Conservation (phyloP, 2,113 vertebrate genomes). For the Alethe diademata region DNA sequence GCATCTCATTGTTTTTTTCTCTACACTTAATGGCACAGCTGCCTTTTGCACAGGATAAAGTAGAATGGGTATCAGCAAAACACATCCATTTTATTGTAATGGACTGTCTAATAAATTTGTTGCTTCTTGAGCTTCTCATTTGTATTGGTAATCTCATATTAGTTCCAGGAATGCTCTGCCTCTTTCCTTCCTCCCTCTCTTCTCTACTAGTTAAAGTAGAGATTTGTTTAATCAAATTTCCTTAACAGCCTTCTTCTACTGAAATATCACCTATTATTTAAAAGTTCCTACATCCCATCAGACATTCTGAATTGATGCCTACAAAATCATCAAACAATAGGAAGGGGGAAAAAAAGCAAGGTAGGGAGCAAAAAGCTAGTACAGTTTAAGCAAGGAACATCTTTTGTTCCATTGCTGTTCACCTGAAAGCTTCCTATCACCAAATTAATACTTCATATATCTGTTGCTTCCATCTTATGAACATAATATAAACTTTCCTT, state of each 20-base stretch:
- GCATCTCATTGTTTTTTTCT: slow-evolving; percentile 19
- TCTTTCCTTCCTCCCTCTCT: background rate
- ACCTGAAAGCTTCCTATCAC: background rate
- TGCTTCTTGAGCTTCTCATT: background rate
- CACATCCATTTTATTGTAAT: background rate
- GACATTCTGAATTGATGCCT: background rate
- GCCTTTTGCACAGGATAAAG: slow-evolving; percentile 14
- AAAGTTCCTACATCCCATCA: background rate
- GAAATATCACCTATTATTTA: background rate
- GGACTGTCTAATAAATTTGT: background rate
- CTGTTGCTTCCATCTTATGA: background rate
- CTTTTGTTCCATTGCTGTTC: background rate
- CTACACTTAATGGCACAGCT: background rate
- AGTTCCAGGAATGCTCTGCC: background rate
- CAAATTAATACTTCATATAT: background rate
- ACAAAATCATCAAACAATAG: background rate
- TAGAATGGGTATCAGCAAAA: background rate
- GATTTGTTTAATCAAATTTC: background rate
- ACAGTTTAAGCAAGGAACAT: background rate
- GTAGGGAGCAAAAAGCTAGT: background rate
- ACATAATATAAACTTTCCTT: background rate
- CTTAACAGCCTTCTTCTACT: background rate
- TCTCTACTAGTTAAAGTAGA: background rate
- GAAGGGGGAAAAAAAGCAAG: background rate
- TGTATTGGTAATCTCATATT: background rate